A percentile compares a stretch with the other conserved stretches of the same genome.
Conservation (phyloP, 2,797 vertebrate species). For the Tarsius wallacei region DNA sequence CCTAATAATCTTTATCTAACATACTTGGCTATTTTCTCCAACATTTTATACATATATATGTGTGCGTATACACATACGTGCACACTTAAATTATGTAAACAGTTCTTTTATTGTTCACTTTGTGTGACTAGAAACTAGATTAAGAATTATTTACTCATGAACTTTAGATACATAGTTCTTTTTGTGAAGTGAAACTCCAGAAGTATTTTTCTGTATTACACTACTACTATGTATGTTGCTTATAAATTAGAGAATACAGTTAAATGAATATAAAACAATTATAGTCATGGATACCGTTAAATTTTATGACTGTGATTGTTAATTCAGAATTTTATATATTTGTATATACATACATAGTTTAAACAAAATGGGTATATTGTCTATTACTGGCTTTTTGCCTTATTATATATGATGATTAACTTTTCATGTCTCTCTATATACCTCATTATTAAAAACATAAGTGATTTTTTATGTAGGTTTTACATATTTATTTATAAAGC, state of each 20-base stretch:
- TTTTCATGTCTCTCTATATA: slow-evolving; percentile 23
- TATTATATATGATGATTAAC: not conserved
- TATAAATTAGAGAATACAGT: slow-evolving; percentile 42
- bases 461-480: not conserved
- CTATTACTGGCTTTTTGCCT: slow-evolving; percentile 28
- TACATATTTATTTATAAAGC: not conserved
- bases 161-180: slow-evolving; percentile 20
- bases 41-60: not conserved
- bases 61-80: too few relatives aligned
- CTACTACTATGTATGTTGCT: not conserved
- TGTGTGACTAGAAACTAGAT: not conserved
- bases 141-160: slow-evolving; percentile 38
- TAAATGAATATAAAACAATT: slow-evolving; percentile 31
- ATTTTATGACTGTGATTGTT: slow-evolving; percentile 53
- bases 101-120: not conserved
- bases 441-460: not conserved
- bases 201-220: slow-evolving; percentile 25
- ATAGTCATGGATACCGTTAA: not conserved
- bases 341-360: not conserved
- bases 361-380: slow-evolving; percentile 2
- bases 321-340: slow-evolving; percentile 52
- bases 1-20: not conserved
- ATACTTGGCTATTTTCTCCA: not conserved
- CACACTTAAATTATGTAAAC: not conserved
- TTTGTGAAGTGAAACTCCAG: not conserved